These are phyloP conservation scores for Characodon lateralis DNA, from an alignment of 2,797 vertebrate genomes.

Conservation along the genomic window DNA sequence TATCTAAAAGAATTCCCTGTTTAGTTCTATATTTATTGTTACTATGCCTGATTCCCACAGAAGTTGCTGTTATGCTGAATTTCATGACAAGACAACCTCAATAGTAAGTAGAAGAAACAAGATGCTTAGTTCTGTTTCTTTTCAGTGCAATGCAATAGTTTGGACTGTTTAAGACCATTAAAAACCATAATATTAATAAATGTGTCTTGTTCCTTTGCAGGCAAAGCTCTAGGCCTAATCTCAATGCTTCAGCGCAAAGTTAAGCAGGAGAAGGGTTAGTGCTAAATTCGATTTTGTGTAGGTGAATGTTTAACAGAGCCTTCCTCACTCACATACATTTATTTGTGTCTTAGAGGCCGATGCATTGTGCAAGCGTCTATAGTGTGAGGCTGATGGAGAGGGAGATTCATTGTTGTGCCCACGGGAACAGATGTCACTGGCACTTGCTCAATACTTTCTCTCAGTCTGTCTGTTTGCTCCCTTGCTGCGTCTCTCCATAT, in stretches of 20 bases:
- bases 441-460: constrained; percentile 78
- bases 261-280: constrained; percentile 15
- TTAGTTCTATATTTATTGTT: constrained; percentile 3
- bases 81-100: constrained; percentile 29
- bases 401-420: constrained; percentile 82
- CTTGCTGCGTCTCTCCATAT: constrained; percentile 55
- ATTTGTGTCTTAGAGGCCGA: constrained; percentile 53
- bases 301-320: constrained; percentile 52
- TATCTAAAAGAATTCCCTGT: constrained; percentile 35
- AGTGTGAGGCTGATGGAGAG: constrained; percentile 74
- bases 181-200: constrained; percentile 35
- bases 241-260: not conserved
- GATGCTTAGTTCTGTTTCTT: constrained; percentile 48
- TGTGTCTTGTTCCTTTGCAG: not conserved
- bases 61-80: constrained; percentile 29
- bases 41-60: constrained; percentile 50
- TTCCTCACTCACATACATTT: constrained; percentile 53
- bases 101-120: constrained; percentile 53
- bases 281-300: constrained; percentile 57
- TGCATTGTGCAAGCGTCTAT: constrained; percentile 67
- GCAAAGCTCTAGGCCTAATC: not conserved
- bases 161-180: constrained; percentile 22
- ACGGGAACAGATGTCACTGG: constrained; percentile 85
- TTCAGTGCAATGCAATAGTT: constrained; percentile 35
- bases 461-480: constrained; percentile 64